Percentiles rank a stretch among this genome's conserved stretches.
These are phyloP conservation scores for Limnephilus lunatus DNA, from an alignment of 2,888 invertebrate species.

Conservation along the genomic window DNA sequence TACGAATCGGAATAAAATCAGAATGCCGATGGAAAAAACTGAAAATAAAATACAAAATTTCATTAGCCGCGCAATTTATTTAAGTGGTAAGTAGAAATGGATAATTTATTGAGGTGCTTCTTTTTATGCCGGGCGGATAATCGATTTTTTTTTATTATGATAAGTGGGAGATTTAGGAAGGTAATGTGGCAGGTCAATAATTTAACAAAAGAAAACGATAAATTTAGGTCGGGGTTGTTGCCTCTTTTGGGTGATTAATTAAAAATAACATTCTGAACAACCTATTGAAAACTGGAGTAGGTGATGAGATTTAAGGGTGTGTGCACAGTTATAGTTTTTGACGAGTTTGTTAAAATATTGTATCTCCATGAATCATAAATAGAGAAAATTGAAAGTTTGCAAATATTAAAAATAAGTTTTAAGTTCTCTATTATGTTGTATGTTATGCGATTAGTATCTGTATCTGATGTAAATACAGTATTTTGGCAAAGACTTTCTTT, in stretches of 20 bases:
- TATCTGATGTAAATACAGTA: too few species aligned
- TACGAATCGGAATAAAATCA: slow-evolving; percentile 77
- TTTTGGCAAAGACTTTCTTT: too few species aligned
- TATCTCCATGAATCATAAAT: too few species aligned
- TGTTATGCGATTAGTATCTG: too few species aligned
- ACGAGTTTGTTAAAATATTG: too few species aligned
- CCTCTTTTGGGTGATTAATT: neutral
- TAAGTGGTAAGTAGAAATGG: neutral
- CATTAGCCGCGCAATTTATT: neutral
- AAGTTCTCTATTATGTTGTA: too few species aligned
- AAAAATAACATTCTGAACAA: neutral
- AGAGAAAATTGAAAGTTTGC: too few species aligned
- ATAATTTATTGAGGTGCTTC: neutral
- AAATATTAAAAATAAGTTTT: too few species aligned
- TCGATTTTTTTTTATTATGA: neutral
- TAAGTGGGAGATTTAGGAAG: neutral
- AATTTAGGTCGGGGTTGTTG: neutral
- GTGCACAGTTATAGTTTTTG: too few species aligned
- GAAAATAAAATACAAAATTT: slow-evolving; percentile 67
- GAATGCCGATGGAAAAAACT: slow-evolving; percentile 77
- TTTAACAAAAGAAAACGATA: neutral
- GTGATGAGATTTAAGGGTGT: neutral
- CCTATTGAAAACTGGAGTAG: neutral
- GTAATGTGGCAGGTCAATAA: neutral
- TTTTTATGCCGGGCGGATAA: neutral